phyloP scores from a whole-genome alignment of 2,113 vertebrate species.

The Ellobius talpinus region DNA sequence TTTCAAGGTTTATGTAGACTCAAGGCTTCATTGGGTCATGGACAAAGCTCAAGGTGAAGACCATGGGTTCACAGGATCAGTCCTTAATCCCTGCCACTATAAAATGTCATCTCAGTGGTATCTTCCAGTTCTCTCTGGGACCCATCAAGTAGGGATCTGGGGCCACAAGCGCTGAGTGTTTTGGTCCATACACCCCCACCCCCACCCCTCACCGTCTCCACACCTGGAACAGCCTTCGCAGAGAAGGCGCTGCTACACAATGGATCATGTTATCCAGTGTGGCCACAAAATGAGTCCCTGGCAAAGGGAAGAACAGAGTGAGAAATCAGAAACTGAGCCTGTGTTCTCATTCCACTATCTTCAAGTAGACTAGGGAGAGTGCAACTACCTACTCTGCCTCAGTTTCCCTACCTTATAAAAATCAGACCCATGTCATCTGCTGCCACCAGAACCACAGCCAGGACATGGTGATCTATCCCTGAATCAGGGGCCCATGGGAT shows the following conservation, averaged over 20 bases:
- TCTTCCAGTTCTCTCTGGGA: background rate
- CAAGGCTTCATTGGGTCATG: background rate
- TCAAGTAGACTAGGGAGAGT: background rate
- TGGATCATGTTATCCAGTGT: background rate
- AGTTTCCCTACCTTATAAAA: background rate
- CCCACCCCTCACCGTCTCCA: background rate
- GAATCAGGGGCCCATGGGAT: background rate
- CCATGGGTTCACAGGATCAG: background rate
- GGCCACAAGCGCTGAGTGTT: background rate
- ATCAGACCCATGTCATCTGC: background rate
- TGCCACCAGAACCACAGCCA: background rate
- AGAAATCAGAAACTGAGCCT: background rate
- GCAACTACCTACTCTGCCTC: background rate
- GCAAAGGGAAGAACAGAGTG: background rate
- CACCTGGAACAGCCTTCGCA: constrained; percentile 75
- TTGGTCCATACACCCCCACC: fast-evolving
- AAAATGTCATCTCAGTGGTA: background rate
- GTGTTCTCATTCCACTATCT: background rate
- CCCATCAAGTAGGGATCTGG: background rate
- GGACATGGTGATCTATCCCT: background rate
- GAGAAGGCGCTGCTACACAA: constrained; percentile 60
- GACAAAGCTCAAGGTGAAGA: background rate
- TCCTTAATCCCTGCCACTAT: background rate
- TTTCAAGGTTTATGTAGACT: background rate
- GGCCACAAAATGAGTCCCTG: constrained; percentile 73